These are phyloP conservation scores for Chrysopilus asiliformis DNA, from an alignment of 2,888 invertebrate species.

Conservation along the genomic window DNA sequence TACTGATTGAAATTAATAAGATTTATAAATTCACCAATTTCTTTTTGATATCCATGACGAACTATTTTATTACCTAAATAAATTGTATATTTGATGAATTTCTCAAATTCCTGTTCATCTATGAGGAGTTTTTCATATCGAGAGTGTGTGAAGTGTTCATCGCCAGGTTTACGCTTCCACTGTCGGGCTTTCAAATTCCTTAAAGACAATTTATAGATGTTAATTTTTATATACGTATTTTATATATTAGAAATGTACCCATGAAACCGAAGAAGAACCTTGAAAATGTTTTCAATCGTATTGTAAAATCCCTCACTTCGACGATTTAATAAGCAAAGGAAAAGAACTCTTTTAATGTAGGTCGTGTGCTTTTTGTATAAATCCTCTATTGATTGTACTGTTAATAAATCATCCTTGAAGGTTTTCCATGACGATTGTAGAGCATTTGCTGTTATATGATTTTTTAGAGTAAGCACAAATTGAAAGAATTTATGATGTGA, in stretches of 20 bases:
- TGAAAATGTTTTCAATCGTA: slow-evolving; percentile 56
- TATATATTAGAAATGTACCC: slow-evolving; percentile 43
- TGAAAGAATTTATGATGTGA: slow-evolving; percentile 64
- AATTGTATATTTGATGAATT: slow-evolving; percentile 30
- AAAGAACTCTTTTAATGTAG: slow-evolving; percentile 62
- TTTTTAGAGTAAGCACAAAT: slow-evolving; percentile 59
- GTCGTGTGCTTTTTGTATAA: slow-evolving; percentile 56
- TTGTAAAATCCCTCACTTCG: slow-evolving; percentile 54
- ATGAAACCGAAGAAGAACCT: slow-evolving; percentile 49
- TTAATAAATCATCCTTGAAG: slow-evolving; percentile 52
- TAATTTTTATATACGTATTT: not conserved
- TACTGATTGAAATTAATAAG: slow-evolving; percentile 34
- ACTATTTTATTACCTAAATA: slow-evolving; percentile 34
- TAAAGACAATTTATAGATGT: not conserved
- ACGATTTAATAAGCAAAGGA: slow-evolving; percentile 59
- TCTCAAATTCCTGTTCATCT: slow-evolving; percentile 32
- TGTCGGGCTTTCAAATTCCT: slow-evolving; percentile 28
- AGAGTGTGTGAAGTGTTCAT: slow-evolving; percentile 27
- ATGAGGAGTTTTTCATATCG: slow-evolving; percentile 27
- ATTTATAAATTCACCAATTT: slow-evolving; percentile 33
- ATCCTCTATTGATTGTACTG: slow-evolving; percentile 54
- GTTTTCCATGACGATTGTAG: slow-evolving; percentile 61
- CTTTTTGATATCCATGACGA: slow-evolving; percentile 32
- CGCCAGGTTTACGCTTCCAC: slow-evolving; percentile 21
- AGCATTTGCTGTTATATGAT: slow-evolving; percentile 64